These are phyloP conservation scores for Mirounga angustirostris DNA, from an alignment of 2,113 vertebrate genomes.

Conservation along the genomic window DNA sequence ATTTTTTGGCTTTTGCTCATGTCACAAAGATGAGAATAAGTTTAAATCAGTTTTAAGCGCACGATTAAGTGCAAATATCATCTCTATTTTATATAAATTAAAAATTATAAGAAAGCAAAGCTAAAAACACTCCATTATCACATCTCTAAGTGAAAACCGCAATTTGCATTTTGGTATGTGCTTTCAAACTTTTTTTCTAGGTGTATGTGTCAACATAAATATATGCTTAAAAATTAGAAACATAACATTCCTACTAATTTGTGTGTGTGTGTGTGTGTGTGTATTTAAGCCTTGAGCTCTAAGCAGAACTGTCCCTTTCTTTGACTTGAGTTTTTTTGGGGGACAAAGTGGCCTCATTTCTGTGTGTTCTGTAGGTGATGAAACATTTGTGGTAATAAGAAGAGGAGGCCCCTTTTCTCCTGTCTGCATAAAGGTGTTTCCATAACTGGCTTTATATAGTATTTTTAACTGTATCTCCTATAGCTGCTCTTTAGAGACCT, in stretches of 20 bases:
- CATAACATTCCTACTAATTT: background rate
- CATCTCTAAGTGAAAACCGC: background rate
- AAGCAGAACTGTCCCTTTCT: background rate
- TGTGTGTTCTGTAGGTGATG: constrained; percentile 11
- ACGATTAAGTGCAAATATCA: background rate
- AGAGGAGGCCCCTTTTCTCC: background rate
- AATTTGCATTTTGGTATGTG: constrained; percentile 27
- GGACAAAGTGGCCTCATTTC: background rate
- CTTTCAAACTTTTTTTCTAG: background rate
- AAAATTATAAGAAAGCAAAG: constrained; percentile 37
- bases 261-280: background rate
- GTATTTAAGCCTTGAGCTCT: constrained; percentile 34
- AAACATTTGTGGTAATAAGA: background rate
- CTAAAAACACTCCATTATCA: background rate
- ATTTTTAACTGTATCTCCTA: background rate
- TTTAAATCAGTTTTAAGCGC: constrained; percentile 37
- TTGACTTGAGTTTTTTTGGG: background rate
- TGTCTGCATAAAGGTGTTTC: background rate
- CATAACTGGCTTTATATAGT: background rate
- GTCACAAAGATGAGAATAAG: constrained; percentile 12
- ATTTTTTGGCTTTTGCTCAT: constrained; percentile 18
- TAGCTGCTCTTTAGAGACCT: background rate
- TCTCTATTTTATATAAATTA: constrained; percentile 33
- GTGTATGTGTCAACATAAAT: background rate
- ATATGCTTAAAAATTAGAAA: constrained; percentile 5